Conservation (phyloP, 2,888 invertebrate species). For the Nipponacmea schrenckii region DNA sequence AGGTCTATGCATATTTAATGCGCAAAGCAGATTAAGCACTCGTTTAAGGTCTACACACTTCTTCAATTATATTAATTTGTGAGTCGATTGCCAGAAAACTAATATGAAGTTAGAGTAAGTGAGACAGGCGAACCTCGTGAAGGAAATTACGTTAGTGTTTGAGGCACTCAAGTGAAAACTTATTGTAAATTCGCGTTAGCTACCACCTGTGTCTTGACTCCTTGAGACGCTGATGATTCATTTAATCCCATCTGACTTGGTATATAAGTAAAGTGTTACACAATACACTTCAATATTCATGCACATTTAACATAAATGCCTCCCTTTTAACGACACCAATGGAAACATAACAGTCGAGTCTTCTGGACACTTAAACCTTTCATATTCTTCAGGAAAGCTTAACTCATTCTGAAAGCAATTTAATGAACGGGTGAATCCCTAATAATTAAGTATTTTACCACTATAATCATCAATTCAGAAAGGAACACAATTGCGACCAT, state of each 20-base stretch:
- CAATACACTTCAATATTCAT: too few relatives aligned
- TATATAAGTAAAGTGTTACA: neutral
- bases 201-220: slow-evolving; percentile 8
- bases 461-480: too few relatives aligned
- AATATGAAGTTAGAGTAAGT: slow-evolving; percentile 5
- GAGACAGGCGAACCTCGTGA: neutral
- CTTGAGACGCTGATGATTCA: slow-evolving; percentile 2
- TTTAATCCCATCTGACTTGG: neutral
- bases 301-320: too few relatives aligned
- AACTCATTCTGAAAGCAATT: too few relatives aligned
- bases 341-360: too few relatives aligned
- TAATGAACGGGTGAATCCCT: too few relatives aligned
- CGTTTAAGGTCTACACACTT: slow-evolving; percentile 6
- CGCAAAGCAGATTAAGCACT: slow-evolving; percentile 5
- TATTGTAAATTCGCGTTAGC: neutral
- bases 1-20: slow-evolving; percentile 8
- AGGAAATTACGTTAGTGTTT: slow-evolving; percentile 8
- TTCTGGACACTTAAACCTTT: too few relatives aligned
- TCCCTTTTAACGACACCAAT: too few relatives aligned
- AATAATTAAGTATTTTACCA: too few relatives aligned
- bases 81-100: neutral
- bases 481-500: too few relatives aligned
- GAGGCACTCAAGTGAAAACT: neutral
- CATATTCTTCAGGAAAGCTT: too few relatives aligned
- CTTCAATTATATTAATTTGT: slow-evolving; percentile 7